Conservation (phyloP, 2,113 vertebrate species). For the Albula goreensis region DNA sequence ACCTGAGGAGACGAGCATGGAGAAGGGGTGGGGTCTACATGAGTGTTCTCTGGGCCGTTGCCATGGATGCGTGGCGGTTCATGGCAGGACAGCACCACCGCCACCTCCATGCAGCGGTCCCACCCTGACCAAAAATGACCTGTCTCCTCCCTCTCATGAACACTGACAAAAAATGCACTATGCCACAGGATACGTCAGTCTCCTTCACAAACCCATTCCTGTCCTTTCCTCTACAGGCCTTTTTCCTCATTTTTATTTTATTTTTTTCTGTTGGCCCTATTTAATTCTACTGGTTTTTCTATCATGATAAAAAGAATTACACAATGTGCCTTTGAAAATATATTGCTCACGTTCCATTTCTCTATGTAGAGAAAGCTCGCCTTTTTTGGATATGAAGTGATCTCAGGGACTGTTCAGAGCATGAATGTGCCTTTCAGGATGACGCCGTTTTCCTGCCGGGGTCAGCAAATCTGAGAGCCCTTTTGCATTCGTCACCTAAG, state of each 20-base stretch:
- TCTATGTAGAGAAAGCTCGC: slow-evolving; percentile 6
- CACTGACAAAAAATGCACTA: not conserved
- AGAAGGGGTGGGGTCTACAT: not conserved
- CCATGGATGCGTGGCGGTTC: not conserved
- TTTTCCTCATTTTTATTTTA: not conserved
- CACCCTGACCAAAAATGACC: not conserved
- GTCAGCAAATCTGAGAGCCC: not conserved
- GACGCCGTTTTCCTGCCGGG: not conserved
- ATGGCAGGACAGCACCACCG: not conserved
- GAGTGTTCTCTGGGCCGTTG: not conserved
- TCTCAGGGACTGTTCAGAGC: slow-evolving; percentile 15
- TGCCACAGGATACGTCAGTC: not conserved
- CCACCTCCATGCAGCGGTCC: not conserved
- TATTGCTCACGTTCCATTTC: not conserved
- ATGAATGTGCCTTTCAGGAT: slow-evolving; percentile 26
- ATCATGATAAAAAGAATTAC: not conserved
- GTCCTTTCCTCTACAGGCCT: not conserved
- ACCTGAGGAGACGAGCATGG: not conserved
- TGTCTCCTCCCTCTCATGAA: not conserved
- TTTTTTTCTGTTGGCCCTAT: not conserved
- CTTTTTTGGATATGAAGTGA: slow-evolving; percentile 8
- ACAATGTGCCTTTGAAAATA: slow-evolving; percentile 20
- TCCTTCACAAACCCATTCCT: not conserved
- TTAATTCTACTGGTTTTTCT: not conserved
- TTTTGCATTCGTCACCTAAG: not conserved